These are phyloP conservation scores for Condylura cristata DNA, from an alignment of 2,113 vertebrate genomes.

Conservation along the genomic window DNA sequence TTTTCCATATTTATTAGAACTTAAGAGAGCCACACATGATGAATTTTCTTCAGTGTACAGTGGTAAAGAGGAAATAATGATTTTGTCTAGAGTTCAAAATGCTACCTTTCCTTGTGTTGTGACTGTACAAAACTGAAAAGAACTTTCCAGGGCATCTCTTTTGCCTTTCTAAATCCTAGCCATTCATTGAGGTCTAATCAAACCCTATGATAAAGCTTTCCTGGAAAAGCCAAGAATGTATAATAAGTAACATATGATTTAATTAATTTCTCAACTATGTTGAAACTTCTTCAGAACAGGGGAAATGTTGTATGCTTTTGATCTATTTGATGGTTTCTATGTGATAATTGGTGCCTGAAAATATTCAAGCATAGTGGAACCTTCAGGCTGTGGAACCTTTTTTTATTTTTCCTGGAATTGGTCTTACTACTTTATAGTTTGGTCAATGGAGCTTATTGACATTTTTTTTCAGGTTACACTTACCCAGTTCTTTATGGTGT, in stretches of 20 bases:
- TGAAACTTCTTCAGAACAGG: neutral
- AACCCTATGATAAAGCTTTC: neutral
- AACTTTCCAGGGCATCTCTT: neutral
- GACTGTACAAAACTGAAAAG: neutral
- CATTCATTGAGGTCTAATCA: neutral
- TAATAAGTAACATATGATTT: neutral
- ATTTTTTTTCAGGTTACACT: neutral
- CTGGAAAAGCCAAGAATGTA: neutral
- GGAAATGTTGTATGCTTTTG: neutral
- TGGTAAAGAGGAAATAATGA: neutral
- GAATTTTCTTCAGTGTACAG: neutral
- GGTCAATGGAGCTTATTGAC: neutral
- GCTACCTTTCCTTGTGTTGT: neutral
- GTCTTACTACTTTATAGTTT: neutral
- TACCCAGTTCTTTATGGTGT: neutral
- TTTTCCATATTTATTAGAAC: neutral
- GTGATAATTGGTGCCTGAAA: neutral
- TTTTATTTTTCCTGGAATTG: neutral
- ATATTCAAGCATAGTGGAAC: neutral
- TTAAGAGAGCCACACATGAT: neutral
- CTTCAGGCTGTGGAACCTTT: neutral
- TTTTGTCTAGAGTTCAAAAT: neutral
- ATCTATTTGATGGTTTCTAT: neutral
- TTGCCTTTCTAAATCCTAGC: neutral
- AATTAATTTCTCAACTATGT: neutral